Evolutionary conservation across 2,797 vertebrate genomes (phyloP).

Genomic region (Decapterus maruadsi): DNA sequence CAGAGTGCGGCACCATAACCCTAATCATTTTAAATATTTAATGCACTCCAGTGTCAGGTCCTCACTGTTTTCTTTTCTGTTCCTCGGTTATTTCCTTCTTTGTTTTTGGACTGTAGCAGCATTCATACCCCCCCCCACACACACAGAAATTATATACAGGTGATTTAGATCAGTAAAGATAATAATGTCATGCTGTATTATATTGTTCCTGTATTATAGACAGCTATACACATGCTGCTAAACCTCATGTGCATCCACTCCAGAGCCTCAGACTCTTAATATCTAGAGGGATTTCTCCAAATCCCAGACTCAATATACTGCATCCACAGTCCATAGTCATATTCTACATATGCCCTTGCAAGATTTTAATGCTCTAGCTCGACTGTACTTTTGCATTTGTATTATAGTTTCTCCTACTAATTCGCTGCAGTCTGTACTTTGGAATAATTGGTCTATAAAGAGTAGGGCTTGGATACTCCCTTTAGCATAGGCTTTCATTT

Average conservation of each 20-base stretch:
- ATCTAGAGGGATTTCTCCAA: constrained; percentile 58
- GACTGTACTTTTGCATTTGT: constrained; percentile 7
- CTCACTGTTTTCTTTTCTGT: constrained; percentile 32
- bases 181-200: constrained; percentile 6
- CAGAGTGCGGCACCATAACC: constrained; percentile 12
- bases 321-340: constrained; percentile 39
- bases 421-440: constrained; percentile 7
- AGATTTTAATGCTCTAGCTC: constrained; percentile 25
- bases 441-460: constrained; percentile 1
- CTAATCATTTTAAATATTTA: constrained; percentile 52
- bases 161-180: constrained; percentile 23
- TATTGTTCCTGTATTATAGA: constrained; percentile 30
- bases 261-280: constrained; percentile 41
- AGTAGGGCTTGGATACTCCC: not conserved
- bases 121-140: not conserved
- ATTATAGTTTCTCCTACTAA: constrained; percentile 17
- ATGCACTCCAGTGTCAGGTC: constrained; percentile 37
- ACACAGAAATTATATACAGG: constrained; percentile 3
- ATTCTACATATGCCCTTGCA: constrained; percentile 44
- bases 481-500: not conserved
- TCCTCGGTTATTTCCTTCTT: constrained; percentile 16
- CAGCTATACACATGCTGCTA: constrained; percentile 27
- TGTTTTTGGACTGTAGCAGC: constrained; percentile 2
- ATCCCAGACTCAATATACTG: constrained; percentile 63
- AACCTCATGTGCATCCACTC: constrained; percentile 21